Evolutionary conservation across 2,797 vertebrate genomes (phyloP), one percentile per base, ranked within the genome.

Genomic region (Pseudomugil tenellus): DNA sequence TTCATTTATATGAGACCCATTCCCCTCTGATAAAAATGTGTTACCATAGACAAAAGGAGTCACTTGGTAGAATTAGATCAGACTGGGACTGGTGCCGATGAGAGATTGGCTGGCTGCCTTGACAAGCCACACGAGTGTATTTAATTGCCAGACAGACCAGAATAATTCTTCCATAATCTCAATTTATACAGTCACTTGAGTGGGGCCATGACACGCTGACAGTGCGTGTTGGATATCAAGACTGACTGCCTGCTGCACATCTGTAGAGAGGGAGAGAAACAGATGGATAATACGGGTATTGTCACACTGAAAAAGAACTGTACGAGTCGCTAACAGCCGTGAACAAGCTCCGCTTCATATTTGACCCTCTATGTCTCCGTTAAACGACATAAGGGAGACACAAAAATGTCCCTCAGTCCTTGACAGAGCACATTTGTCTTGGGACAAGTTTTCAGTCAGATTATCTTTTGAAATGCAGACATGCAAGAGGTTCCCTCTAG

Each of bases 131-230:
- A 96, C 94, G 94, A 96, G 93, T 80, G 81, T 91, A 92, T 94
- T 96, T 94, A 95, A 96, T 97, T 96, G 95, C 92, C 91, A 95
- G 92, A 93, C 94, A 95, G 94, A 95, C 94, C 93, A 93, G 92
- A 95, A 94, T 94, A 96, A 96, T 96, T 95, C 92, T 93, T 93
- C 93, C 92, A 92, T 94, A 91, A 91, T 92, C 84, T 87, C 86
- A 91, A 92, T 92, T 91, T 89, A 91, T 88, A 89, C 84, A 90
- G 87, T 84, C 77, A 74, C 84, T 91, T 87, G 87, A 91, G 84
- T 77, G 43, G 76, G 89, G 69, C 78, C 70, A 84, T 90, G 84
- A 89, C 82, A 86, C 7, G 31, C 79, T 86, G 90, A 90, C 89
- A 86, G 89, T 87, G 79, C 86, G 81, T 78, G 81, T 80, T 86